These are phyloP conservation scores for Zoanthus sansibaricus DNA, from an alignment of 92 coral and sea anemone genomes.

Conservation along the genomic window DNA sequence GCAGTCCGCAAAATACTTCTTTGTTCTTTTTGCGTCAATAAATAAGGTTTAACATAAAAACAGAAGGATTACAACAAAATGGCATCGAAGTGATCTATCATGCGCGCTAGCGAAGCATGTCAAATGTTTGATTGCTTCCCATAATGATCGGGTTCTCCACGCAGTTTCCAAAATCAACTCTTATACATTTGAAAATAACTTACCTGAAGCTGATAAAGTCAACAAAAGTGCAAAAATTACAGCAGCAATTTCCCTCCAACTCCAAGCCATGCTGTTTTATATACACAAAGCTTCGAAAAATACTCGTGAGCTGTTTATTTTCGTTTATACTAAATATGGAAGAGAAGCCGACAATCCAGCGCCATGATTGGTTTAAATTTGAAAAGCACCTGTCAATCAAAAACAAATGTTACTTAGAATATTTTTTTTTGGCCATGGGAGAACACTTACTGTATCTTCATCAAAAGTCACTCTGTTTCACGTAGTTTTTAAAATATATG, in stretches of 20 bases:
- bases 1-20: background rate
- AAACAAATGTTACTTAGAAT: too few relatives aligned
- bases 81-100: background rate
- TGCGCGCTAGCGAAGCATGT: background rate
- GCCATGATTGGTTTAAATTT: slow-evolving; percentile 1
- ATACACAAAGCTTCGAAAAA: background rate
- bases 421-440: background rate
- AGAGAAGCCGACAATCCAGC: background rate
- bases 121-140: background rate
- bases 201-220: background rate
- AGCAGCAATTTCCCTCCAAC: background rate
- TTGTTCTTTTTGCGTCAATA: background rate
- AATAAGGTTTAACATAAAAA: too few relatives aligned
- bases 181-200: background rate
- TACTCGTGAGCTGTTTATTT: slow-evolving; percentile 22
- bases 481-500: too few relatives aligned
- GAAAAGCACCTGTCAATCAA: slow-evolving; percentile 9
- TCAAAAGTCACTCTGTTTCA: too few relatives aligned
- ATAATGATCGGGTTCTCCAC: background rate
- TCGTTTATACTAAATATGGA: slow-evolving; percentile 13
- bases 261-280: slow-evolving; percentile 14
- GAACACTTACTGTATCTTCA: too few relatives aligned
- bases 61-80: background rate
- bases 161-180: background rate
- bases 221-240: background rate